phyloP scores from a whole-genome alignment of 2,113 vertebrate genomes.

The Elgaria multicarinata region DNA sequence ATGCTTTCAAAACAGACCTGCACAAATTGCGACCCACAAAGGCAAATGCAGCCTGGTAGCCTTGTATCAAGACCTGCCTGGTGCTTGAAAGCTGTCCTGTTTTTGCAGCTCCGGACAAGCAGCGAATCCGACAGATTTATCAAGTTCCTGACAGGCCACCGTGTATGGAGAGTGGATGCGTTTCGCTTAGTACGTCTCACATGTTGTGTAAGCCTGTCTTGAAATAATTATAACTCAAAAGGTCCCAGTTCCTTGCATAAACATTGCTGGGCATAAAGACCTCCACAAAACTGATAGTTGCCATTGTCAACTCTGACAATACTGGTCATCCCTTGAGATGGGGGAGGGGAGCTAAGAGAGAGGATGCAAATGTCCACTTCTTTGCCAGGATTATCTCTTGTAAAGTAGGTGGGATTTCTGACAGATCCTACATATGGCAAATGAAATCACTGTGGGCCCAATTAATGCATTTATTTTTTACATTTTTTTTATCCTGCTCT shows the following conservation, averaged over 20 bases:
- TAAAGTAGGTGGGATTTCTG: not conserved
- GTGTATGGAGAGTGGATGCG: not conserved
- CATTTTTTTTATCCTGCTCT: not conserved
- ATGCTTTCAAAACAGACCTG: not conserved
- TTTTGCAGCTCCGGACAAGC: not conserved
- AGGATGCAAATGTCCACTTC: not conserved
- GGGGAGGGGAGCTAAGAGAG: not conserved
- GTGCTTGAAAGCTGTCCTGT: not conserved
- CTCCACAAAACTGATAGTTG: not conserved
- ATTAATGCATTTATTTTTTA: not conserved
- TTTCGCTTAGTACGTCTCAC: no score
- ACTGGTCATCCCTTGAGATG: no score
- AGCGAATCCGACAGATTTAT: not conserved
- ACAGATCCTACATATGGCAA: not conserved
- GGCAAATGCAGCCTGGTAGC: not conserved
- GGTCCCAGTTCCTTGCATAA: not conserved
- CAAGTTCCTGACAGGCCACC: not conserved
- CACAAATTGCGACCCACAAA: not conserved
- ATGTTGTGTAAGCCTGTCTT: not conserved
- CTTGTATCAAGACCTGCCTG: not conserved
- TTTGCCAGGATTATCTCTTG: not conserved
- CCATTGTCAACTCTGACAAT: no score
- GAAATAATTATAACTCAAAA: not conserved
- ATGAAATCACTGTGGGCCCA: not conserved
- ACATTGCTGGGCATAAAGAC: not conserved